Conservation (phyloP, 2,113 vertebrate species). For the Corythoichthys haematopterus region DNA sequence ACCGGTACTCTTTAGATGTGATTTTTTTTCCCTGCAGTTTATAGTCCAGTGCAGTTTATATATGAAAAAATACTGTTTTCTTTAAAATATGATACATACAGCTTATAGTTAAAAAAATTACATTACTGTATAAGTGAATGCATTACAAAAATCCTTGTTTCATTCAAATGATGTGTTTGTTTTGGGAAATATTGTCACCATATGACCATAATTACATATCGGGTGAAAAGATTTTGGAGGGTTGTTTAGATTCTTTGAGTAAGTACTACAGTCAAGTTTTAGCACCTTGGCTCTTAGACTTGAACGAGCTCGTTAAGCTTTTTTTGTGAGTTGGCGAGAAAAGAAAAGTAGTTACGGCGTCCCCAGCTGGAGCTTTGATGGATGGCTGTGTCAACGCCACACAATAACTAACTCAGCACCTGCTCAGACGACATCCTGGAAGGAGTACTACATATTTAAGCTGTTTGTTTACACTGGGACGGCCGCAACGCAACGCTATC, state of each 20-base stretch:
- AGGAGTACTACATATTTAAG: slow-evolving; percentile 30
- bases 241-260: background rate
- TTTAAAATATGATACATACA: too few relatives aligned
- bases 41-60: too few relatives aligned
- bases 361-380: slow-evolving; percentile 55
- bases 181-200: background rate
- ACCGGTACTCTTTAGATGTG: too few relatives aligned
- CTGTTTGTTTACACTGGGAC: slow-evolving; percentile 22
- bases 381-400: slow-evolving; percentile 58
- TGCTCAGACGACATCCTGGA: slow-evolving; percentile 40
- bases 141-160: too few relatives aligned
- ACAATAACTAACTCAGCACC: slow-evolving; percentile 60
- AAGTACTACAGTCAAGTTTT: slow-evolving; percentile 1
- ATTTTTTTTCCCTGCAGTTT: too few relatives aligned
- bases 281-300: slow-evolving; percentile 8
- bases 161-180: background rate
- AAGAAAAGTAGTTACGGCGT: slow-evolving; percentile 51
- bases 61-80: too few relatives aligned
- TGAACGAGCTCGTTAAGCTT: background rate
- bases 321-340: slow-evolving; percentile 35
- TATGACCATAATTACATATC: background rate
- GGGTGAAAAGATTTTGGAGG: background rate
- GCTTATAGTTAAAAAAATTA: too few relatives aligned
- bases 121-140: too few relatives aligned
- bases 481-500: background rate